Evolutionary conservation across 2,113 vertebrate genomes (phyloP).

Genomic region (Todiramphus saurophagus): DNA sequence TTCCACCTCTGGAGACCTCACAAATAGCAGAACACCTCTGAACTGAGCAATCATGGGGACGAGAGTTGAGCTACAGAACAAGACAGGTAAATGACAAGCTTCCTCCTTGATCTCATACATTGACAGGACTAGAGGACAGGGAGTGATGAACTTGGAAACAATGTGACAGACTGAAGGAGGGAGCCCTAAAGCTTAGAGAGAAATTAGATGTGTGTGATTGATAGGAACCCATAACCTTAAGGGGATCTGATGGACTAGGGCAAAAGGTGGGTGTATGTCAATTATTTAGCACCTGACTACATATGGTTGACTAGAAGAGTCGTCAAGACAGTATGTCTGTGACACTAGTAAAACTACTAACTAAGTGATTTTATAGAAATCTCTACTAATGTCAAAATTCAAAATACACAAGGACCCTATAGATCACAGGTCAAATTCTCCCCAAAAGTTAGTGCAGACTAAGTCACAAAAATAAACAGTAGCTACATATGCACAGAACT

Average conservation of each 20-base stretch:
- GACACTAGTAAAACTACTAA: background rate
- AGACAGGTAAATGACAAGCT: background rate
- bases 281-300: background rate
- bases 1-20: background rate
- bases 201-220: background rate
- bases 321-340: background rate
- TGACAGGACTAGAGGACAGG: background rate
- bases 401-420: background rate
- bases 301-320: background rate
- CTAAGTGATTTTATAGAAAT: background rate
- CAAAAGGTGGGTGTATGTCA: background rate
- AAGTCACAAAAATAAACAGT: background rate
- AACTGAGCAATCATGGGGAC: background rate
- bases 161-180: background rate
- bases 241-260: background rate
- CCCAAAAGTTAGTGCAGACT: accelerated
- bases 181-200: background rate
- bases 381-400: no score
- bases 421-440: background rate
- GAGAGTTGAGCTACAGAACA: background rate
- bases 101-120: background rate
- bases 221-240: background rate
- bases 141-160: background rate
- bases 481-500: background rate
- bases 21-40: background rate